Base-by-base conservation (phyloP, 2,888 invertebrate species). In the Torymus tubicola region DNA sequence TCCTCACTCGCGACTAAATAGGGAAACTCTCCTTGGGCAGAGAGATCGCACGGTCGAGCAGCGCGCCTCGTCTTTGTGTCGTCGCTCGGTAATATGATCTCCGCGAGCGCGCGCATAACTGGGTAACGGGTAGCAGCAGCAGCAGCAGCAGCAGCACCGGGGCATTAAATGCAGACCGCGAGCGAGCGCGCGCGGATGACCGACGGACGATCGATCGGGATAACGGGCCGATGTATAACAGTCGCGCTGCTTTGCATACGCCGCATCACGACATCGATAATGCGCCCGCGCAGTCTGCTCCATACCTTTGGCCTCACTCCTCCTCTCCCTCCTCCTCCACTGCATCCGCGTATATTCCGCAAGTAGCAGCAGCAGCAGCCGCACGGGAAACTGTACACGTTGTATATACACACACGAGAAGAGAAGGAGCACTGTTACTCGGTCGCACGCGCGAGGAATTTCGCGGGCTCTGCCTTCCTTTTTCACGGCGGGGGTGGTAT, bases 51-150 rank as follows among this genome's bases (percentile, higher is more conserved):
- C 82, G 81, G 76, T 78, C 83, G 80, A 80, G 81, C 83, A 83
- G 73, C 84, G 1, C 3, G 31, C 5, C 2, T 3, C 31, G 42
- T 42, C 42, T 42, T 42, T 42, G 42, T 42, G 42, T 42, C 42
- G 86, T 86, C 85, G 24, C 16, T 85, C 86, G 84, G 87, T 86
- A 88, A 88, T 85, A 84, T 83, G 87, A 87, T 88, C 86, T 83
- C 84, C 85, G 83, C 86, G 87, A 87, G 87, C 86, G 85, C 86
- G 86, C 81, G 83, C 18, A 85, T 88, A 88, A 88, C 88, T 87
- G 85, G 87, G 87, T 88, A 88, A 88, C 88, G 87, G 88, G 87
- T 87, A 88, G 87, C 86, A 86, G 84, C 31, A 63, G 11, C 52
- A 77, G 63, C 50, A 24, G 71, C 74, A 31, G 87, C 87, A 88